A percentile compares a stretch with the other conserved stretches of the same genome.
phyloP scores from a whole-genome alignment of 2,113 vertebrate species.

The Tichodroma muraria region DNA sequence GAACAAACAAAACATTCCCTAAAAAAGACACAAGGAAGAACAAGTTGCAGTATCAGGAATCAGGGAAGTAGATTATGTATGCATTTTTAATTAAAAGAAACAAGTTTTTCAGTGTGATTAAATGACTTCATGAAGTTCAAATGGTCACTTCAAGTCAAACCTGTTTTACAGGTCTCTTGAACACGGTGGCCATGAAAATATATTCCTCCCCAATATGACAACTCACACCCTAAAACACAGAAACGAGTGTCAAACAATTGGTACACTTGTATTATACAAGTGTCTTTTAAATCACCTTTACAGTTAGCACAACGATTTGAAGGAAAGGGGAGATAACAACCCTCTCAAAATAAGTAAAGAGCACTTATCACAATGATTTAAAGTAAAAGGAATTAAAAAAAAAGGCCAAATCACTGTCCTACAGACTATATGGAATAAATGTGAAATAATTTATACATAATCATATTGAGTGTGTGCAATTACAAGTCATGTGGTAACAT shows the following conservation, averaged over 20 bases:
- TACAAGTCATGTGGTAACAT: background rate
- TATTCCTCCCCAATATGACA: background rate
- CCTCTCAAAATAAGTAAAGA: background rate
- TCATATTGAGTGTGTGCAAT: background rate
- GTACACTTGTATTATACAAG: background rate
- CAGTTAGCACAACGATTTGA: background rate
- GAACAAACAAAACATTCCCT: background rate
- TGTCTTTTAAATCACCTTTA: background rate
- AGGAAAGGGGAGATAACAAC: background rate
- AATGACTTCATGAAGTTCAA: constrained; percentile 24
- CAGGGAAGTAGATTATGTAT: background rate
- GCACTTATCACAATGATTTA: background rate
- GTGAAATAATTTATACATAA: background rate
- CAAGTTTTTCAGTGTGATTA: constrained; percentile 31
- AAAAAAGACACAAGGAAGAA: constrained; percentile 33
- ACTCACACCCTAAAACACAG: background rate
- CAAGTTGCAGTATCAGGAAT: background rate
- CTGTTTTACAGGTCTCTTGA: constrained; percentile 18
- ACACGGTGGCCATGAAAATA: background rate
- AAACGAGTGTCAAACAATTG: background rate
- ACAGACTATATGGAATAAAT: background rate
- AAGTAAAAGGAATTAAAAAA: background rate
- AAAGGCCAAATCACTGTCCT: background rate
- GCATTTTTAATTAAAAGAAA: constrained; percentile 49
- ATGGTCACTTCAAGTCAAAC: constrained; percentile 52